Percentiles rank a stretch among this genome's conserved stretches.
Conservation (phyloP, 2,888 invertebrate genomes). For the Drosophila falleni region DNA sequence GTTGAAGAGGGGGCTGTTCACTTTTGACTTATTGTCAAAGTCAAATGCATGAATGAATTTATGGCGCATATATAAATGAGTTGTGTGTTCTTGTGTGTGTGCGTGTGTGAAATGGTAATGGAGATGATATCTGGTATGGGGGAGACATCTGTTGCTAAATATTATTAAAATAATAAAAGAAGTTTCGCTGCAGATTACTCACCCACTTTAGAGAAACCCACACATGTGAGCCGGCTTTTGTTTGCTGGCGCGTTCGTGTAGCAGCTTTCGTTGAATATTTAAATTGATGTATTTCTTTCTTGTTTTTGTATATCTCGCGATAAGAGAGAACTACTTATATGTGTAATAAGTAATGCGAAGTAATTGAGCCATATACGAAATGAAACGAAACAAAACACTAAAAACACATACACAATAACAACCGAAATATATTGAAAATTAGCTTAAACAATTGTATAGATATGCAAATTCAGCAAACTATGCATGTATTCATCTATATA, state of each 20-base stretch:
- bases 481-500: background rate
- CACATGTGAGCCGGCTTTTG: slow-evolving; percentile 78
- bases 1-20: background rate
- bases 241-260: slow-evolving; percentile 58
- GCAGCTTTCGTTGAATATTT: slow-evolving; percentile 45
- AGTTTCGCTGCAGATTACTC: slow-evolving; percentile 66
- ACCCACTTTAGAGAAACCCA: slow-evolving; percentile 80
- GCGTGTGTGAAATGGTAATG: slow-evolving; percentile 31
- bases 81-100: slow-evolving; percentile 15
- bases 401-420: slow-evolving; percentile 17
- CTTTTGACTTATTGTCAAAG: slow-evolving; percentile 63
- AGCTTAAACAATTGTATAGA: slow-evolving; percentile 19
- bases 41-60: slow-evolving; percentile 69
- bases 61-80: slow-evolving; percentile 37
- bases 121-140: slow-evolving; percentile 4
- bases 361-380: slow-evolving; percentile 44
- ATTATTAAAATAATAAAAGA: slow-evolving; percentile 20
- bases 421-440: slow-evolving; percentile 11
- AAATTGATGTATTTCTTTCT: slow-evolving; percentile 26
- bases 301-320: slow-evolving; percentile 37
- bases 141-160: slow-evolving; percentile 24
- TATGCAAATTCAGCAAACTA: slow-evolving; percentile 28
- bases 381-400: slow-evolving; percentile 8
- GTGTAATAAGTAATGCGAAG: slow-evolving; percentile 26
- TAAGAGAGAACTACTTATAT: slow-evolving; percentile 34